A percentile compares a stretch with the other conserved stretches of the same genome.
Conservation (phyloP, 2,797 vertebrate species). For the Sparidentex hasta region DNA sequence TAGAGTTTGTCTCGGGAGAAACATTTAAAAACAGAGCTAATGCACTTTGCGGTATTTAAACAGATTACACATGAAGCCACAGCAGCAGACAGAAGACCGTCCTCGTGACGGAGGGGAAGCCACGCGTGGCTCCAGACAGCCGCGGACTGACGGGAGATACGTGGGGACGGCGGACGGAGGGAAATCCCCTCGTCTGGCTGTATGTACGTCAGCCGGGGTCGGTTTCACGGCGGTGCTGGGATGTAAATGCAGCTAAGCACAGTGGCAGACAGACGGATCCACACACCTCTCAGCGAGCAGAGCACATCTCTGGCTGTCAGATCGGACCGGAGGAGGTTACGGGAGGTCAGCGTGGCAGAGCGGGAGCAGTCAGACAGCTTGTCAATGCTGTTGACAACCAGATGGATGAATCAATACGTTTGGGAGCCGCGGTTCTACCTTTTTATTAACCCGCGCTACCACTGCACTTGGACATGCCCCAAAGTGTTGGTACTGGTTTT, state of each 20-base stretch:
- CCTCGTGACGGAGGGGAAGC: conserved; percentile 51
- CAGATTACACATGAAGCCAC: conserved; percentile 51
- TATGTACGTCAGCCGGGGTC: conserved; percentile 70
- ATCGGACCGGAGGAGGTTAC: conserved; percentile 60
- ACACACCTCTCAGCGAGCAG: conserved; percentile 60
- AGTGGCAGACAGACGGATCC: conserved; percentile 63
- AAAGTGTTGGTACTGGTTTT: conserved; percentile 15
- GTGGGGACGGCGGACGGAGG: conserved; percentile 49
- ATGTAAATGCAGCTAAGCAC: conserved; percentile 66
- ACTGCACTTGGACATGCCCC: conserved; percentile 40
- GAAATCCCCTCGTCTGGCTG: conserved; percentile 57
- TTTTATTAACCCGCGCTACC: conserved; percentile 51
- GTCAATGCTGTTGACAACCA: conserved; percentile 77
- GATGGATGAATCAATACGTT: conserved; percentile 66
- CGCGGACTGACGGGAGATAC: conserved; percentile 58
- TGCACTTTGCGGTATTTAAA: conserved; percentile 48
- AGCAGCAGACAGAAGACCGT: conserved; percentile 20
- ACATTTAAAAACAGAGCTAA: conserved; percentile 38
- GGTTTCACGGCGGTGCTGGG: conserved; percentile 42
- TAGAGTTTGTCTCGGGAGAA: conserved; percentile 17
- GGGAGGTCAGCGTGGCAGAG: conserved; percentile 65
- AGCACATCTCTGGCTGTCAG: conserved; percentile 74
- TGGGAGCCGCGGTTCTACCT: conserved; percentile 53
- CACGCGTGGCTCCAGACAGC: conserved; percentile 62
- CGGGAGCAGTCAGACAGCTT: conserved; percentile 65